Conservation (phyloP, 2,797 vertebrate species). For the Anniella stebbinsi region DNA sequence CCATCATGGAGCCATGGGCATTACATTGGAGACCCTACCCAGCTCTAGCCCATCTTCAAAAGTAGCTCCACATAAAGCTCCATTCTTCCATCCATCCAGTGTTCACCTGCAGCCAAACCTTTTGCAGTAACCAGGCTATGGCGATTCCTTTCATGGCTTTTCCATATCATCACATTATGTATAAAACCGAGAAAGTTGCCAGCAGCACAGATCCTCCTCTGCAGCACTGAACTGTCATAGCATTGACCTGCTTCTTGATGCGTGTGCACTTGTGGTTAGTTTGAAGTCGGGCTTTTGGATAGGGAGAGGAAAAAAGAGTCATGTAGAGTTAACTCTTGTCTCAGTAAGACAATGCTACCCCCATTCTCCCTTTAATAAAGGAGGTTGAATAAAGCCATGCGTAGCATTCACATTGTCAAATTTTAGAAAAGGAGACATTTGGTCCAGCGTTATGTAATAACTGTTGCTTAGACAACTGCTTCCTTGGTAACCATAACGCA, state of each 20-base stretch:
- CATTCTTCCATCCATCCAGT: background rate
- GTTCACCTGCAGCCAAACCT: background rate
- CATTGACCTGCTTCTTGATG: conserved; percentile 43
- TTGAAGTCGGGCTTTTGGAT: background rate
- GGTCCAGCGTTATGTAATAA: conserved; percentile 60
- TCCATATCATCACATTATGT: conserved; percentile 45
- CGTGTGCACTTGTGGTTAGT: background rate
- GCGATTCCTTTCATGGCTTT: conserved; percentile 43
- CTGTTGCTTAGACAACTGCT: conserved; percentile 73
- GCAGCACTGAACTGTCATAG: conserved; percentile 57
- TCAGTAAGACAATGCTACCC: background rate
- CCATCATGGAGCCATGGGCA: background rate
- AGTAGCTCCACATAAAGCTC: background rate
- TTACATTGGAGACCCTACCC: too few relatives aligned
- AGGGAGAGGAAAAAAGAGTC: background rate
- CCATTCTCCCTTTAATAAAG: conserved; percentile 10
- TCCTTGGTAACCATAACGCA: conserved; percentile 66
- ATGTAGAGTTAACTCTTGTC: conserved; percentile 36
- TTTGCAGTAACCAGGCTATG: conserved; percentile 50
- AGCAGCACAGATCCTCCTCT: conserved; percentile 62
- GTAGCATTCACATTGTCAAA: conserved; percentile 37
- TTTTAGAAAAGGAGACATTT: conserved; percentile 41
- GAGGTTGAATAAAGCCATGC: conserved; percentile 32
- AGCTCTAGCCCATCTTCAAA: background rate
- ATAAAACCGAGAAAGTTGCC: conserved; percentile 60